A percentile compares a stretch with the other conserved stretches of the same genome.
phyloP scores from a whole-genome alignment of 2,888 invertebrate genomes.

The Rugalucina vietnamica region DNA sequence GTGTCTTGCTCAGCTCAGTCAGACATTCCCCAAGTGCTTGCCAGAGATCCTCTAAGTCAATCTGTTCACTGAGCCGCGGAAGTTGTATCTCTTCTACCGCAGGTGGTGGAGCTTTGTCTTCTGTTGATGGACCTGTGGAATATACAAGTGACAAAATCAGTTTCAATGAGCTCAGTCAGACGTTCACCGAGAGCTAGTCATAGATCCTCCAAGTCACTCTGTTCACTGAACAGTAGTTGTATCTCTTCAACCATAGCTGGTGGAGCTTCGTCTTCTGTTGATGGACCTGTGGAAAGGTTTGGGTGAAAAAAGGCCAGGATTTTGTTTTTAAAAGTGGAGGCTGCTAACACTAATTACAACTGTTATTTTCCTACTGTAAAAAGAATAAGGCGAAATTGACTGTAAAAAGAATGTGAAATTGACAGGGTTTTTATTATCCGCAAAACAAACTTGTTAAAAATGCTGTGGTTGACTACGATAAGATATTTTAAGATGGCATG shows the following conservation, averaged over 20 bases:
- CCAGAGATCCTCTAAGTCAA: conserved; percentile 91
- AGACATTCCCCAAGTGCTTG: conserved; percentile 91
- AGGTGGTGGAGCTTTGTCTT: conserved; percentile 38
- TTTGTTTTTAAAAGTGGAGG: too few species aligned
- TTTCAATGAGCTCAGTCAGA: conserved; percentile 91
- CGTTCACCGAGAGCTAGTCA: conserved; percentile 93
- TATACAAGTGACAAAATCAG: too few species aligned
- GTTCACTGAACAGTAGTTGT: conserved; percentile 87
- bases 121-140: conserved; percentile 40
- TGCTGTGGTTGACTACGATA: too few species aligned
- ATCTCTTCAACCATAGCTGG: conserved; percentile 40
- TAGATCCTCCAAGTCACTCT: conserved; percentile 89
- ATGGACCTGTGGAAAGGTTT: conserved; percentile 46
- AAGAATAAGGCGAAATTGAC: too few species aligned
- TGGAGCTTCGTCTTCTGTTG: conserved; percentile 33
- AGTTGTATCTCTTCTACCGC: conserved; percentile 55
- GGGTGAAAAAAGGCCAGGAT: too few species aligned
- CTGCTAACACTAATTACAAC: too few species aligned
- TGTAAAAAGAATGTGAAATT: too few species aligned
- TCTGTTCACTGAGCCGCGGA: conserved; percentile 89
- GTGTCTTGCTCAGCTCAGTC: conserved; percentile 91
- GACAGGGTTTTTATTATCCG: too few species aligned
- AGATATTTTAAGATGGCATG: too few species aligned
- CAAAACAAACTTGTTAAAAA: too few species aligned
- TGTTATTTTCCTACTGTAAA: too few species aligned